Conservation (phyloP, 2,113 vertebrate species). For the Hippocampus barbouri region DNA sequence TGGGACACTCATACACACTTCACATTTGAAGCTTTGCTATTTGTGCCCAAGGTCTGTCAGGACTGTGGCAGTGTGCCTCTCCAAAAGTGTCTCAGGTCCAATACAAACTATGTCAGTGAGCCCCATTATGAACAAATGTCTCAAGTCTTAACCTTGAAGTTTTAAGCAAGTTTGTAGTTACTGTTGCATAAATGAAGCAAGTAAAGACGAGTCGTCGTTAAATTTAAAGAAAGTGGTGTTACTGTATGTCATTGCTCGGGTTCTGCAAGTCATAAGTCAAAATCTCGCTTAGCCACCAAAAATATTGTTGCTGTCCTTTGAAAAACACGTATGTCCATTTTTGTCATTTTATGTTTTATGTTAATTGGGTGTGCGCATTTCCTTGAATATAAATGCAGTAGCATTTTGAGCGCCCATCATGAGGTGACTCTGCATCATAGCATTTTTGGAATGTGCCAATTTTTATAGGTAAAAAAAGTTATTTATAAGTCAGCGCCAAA, state of each 20-base stretch:
- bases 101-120: slow-evolving; percentile 17
- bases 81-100: slow-evolving; percentile 24
- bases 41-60: slow-evolving; percentile 46
- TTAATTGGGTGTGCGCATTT: too few species aligned
- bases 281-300: not conserved
- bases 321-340: too few species aligned
- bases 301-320: too few species aligned
- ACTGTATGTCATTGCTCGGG: not conserved
- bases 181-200: too few species aligned
- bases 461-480: too few species aligned
- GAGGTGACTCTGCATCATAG: too few species aligned
- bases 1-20: slow-evolving; percentile 50
- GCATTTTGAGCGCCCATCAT: too few species aligned
- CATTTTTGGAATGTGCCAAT: too few species aligned
- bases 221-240: too few species aligned
- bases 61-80: slow-evolving; percentile 27
- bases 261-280: not conserved
- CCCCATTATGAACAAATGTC: not conserved
- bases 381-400: too few species aligned
- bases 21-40: slow-evolving; percentile 51
- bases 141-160: not conserved
- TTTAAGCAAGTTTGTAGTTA: not conserved
- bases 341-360: too few species aligned
- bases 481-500: not conserved
- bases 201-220: too few species aligned